Evolutionary conservation across 2,113 vertebrate genomes (phyloP), one percentile per base, ranked within the genome.

Genomic region (Zingel zingel): DNA sequence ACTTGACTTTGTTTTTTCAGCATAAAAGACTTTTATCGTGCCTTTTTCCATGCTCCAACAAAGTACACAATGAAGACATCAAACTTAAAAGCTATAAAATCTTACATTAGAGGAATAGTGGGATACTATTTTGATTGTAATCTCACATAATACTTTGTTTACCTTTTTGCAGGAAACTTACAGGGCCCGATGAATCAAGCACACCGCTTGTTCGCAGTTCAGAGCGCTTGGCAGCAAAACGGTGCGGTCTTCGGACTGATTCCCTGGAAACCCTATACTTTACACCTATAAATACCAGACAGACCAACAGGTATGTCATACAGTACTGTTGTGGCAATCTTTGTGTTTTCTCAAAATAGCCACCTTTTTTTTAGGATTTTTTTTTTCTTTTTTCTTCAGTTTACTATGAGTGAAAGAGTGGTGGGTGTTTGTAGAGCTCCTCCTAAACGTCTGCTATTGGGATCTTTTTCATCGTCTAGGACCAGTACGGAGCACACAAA

Each of bases 241-340:
- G 79, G 0, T 84, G 85, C 4, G 92, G 94, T 4, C 77, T 79
- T 0, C 93, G 93, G 9, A 84, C 91, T 0, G 96, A 97, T 12
- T 97, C 97, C 2, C 71, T 97, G 81, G 97, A 97, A 90, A 97
- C 96, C 0, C 94, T 98, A 19, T 98, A 96, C 88, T 98, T 98
- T 36, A 98, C 97, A 0, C 97, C 98, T 6, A 95, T 97, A 80
- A 94, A 92, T 47, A 65, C 56, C 75, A 94, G 88, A 16, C 77
- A 87, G 25, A 57, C 6, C 8, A 86, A 50, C 79, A 88, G 82
- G 88, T 90, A 30, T 47, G 56, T 48, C 14, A 3, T 36, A 27
- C 12, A 51, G 3, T 48, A 43, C 39, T 3, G 10, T 3, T 43
- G 39, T 3, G 16, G 30, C 8, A 39, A 2, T 15, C 1, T 15